Evolutionary conservation across 1,140 invertebrate species (phyloP).

Genomic region (Calycopis cecrops): DNA sequence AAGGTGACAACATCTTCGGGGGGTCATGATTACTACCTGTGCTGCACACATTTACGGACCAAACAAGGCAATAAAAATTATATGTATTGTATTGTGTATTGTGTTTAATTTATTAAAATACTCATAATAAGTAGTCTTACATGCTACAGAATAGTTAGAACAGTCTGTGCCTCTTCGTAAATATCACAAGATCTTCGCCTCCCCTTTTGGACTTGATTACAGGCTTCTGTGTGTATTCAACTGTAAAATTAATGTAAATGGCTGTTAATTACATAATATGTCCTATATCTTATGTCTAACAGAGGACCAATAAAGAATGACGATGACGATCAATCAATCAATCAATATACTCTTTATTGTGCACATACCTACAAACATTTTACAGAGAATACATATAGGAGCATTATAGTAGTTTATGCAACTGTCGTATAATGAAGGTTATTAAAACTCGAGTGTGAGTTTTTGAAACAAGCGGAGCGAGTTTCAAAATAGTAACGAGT

Average conservation of each 20-base stretch:
- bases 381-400: no score
- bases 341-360: no score
- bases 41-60: neutral
- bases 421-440: no score
- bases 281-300: neutral
- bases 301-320: neutral
- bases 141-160: conserved; percentile 11
- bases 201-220: conserved; percentile 27
- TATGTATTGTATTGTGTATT: neutral
- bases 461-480: no score
- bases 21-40: neutral
- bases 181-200: conserved; percentile 30
- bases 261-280: neutral
- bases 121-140: neutral
- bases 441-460: no score
- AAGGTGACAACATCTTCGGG: no score
- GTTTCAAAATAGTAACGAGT: no score
- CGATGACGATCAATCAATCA: neutral
- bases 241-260: conserved; percentile 29
- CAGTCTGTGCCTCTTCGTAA: conserved; percentile 38
- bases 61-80: neutral
- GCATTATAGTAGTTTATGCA: no score
- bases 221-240: conserved; percentile 23
- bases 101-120: neutral
- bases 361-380: no score